A percentile compares a stretch with the other conserved stretches of the same genome.
Conservation (phyloP, 2,797 vertebrate species). For the Erpetoichthys calabaricus region DNA sequence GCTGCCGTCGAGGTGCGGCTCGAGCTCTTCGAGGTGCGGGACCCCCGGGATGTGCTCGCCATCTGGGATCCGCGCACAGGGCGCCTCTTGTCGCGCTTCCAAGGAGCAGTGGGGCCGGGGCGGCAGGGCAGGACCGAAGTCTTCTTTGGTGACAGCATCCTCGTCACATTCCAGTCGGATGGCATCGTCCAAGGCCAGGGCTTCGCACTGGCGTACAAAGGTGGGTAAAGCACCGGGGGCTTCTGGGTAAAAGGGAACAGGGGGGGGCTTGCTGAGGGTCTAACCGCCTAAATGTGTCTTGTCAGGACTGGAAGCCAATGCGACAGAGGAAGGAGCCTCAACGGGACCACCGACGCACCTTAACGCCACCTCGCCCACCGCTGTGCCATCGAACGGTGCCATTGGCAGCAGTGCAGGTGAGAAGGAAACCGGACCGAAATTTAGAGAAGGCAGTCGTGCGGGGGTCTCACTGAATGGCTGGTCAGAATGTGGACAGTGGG, state of each 20-base stretch:
- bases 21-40: slow-evolving; percentile 32
- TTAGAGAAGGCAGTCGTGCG: too few species aligned
- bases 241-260: neutral
- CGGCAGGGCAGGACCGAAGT: slow-evolving; percentile 15
- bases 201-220: slow-evolving; percentile 34
- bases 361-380: too few species aligned
- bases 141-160: slow-evolving; percentile 20
- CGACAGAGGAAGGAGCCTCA: too few species aligned
- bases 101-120: slow-evolving; percentile 24
- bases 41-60: slow-evolving; percentile 32
- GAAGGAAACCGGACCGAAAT: too few species aligned
- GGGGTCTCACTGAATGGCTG: too few species aligned
- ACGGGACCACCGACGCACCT: too few species aligned
- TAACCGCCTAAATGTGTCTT: too few species aligned
- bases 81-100: slow-evolving; percentile 24
- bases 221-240: slow-evolving; percentile 18
- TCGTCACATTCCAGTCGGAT: slow-evolving; percentile 34
- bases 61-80: slow-evolving; percentile 27
- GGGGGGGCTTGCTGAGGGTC: too few species aligned
- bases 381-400: too few species aligned
- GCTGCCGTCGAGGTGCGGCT: slow-evolving; percentile 31
- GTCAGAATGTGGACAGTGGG: too few species aligned
- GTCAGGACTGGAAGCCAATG: too few species aligned
- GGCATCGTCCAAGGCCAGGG: slow-evolving; percentile 29
- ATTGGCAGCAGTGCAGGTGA: too few species aligned